These are phyloP conservation scores for Brachionichthys hirsutus DNA, from an alignment of 2,113 vertebrate species.

Conservation along the genomic window DNA sequence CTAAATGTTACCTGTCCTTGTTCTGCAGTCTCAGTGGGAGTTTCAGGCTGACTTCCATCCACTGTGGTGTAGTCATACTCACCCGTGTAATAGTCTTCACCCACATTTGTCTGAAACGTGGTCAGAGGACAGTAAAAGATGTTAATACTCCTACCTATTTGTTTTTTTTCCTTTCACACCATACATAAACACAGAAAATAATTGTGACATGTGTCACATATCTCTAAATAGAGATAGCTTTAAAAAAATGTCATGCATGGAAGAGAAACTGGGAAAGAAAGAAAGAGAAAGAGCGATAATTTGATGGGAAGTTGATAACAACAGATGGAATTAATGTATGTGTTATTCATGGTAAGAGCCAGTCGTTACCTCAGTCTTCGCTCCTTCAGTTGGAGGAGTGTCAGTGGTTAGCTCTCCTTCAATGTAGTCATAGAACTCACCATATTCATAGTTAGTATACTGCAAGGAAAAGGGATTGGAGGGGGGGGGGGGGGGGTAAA, in stretches of 20 bases:
- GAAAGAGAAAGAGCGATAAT: neutral
- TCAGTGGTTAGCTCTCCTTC: conserved; percentile 86
- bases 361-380: conserved; percentile 85
- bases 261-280: too few species aligned
- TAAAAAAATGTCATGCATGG: too few species aligned
- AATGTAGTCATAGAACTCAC: conserved; percentile 89
- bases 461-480: conserved; percentile 74
- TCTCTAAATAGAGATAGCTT: too few species aligned
- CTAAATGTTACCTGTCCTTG: conserved; percentile 81
- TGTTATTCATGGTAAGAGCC: conserved; percentile 10
- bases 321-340: neutral
- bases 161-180: neutral
- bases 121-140: conserved; percentile 9
- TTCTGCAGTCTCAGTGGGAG: conserved; percentile 75
- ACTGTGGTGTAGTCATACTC: conserved; percentile 82
- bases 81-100: conserved; percentile 80
- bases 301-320: neutral
- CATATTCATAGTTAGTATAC: conserved; percentile 90
- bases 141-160: neutral
- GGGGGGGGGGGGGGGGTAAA: conserved; percentile 41
- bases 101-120: conserved; percentile 76
- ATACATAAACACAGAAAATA: neutral
- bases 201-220: too few species aligned
- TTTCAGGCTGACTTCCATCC: conserved; percentile 81
- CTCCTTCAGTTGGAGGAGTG: conserved; percentile 80